Percentiles rank a stretch among this genome's conserved stretches.
phyloP scores from a whole-genome alignment of 2,888 invertebrate genomes.

The Tachystola acroxantha region DNA sequence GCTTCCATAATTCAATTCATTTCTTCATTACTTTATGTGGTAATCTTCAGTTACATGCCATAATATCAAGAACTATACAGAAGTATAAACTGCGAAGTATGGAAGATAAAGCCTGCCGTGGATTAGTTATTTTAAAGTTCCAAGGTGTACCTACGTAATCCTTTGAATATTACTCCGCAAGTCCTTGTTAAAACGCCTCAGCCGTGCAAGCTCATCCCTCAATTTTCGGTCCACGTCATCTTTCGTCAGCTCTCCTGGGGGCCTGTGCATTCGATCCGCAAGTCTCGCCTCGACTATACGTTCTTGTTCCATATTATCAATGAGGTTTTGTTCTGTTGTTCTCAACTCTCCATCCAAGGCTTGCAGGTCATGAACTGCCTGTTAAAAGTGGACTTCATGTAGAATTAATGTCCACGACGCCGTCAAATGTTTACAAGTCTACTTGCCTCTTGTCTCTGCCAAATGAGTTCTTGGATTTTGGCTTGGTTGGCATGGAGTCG shows the following conservation, averaged over 20 bases:
- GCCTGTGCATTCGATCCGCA: conserved; percentile 82
- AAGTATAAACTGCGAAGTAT: too few relatives aligned
- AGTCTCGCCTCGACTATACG: conserved; percentile 85
- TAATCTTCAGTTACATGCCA: too few relatives aligned
- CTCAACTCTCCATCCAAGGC: conserved; percentile 82
- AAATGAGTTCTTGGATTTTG: conserved; percentile 86
- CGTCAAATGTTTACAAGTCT: too few relatives aligned
- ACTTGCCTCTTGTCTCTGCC: conserved; percentile 85
- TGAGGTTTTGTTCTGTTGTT: conserved; percentile 81
- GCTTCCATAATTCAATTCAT: too few relatives aligned
- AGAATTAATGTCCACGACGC: too few relatives aligned
- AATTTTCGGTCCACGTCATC: conserved; percentile 82
- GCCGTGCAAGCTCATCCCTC: conserved; percentile 79
- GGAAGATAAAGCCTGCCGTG: too few relatives aligned
- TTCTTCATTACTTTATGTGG: too few relatives aligned
- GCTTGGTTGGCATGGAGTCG: conserved; percentile 86
- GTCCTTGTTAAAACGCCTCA: conserved; percentile 77
- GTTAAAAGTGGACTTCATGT: conserved; percentile 11
- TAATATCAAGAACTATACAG: too few relatives aligned
- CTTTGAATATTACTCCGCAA: conserved; percentile 77
- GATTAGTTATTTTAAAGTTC: too few relatives aligned
- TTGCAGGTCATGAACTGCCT: conserved; percentile 84
- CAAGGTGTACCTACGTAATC: conserved; percentile 76
- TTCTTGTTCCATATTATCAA: conserved; percentile 82
- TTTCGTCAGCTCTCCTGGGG: conserved; percentile 80